Evolutionary conservation across 2,888 invertebrate species (phyloP), one percentile per base, ranked within the genome.

Genomic region (Auanema freiburgensis): DNA sequence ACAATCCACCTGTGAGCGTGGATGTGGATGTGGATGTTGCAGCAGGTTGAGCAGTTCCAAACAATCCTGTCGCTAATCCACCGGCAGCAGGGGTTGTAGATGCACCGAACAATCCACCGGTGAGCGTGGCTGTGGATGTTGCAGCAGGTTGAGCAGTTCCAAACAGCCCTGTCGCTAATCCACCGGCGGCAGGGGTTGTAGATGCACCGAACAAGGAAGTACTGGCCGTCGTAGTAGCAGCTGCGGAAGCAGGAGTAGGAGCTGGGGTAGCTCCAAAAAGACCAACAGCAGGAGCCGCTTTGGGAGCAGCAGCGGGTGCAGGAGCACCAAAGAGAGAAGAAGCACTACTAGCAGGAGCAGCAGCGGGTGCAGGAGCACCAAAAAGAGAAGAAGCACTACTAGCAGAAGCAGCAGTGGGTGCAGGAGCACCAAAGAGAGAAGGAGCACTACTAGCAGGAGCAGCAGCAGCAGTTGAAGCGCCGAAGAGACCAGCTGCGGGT

Each of bases 1-100:
- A 14, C 11, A 16, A 14, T 14, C n/a, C n/a, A n/a, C n/a, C n/a
- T n/a, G n/a, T n/a, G n/a, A n/a, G n/a, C n/a, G n/a, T n/a, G n/a
- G n/a, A n/a, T n/a, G n/a, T 14, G 21, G 57, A 12, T n/a, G 40
- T 24, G 40, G 44, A 49, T 58, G 52, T 25, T 4, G 59, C 52
- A 10, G 59, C 23, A 1, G 59, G 40, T n/a, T n/a, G n/a, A 33
- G 33, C 33, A 33, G 33, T 8, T 8, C 33, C 33, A 33, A 33
- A 33, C 8, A 33, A 33, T 2, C 16, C 33, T 33, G 33, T 33
- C 8, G 33, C 33, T 33, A 8, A 8, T 3, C 4, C 33, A 33
- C 4, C n/a, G n/a, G n/a, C 25, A 16, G 52, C 18, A 6, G 18
- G 14, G 6, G 14, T 18, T 18, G 18, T 11, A 18, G n/a, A 8